Conservation (phyloP, 1,140 invertebrate genomes). For the Aphelinus certus region DNA sequence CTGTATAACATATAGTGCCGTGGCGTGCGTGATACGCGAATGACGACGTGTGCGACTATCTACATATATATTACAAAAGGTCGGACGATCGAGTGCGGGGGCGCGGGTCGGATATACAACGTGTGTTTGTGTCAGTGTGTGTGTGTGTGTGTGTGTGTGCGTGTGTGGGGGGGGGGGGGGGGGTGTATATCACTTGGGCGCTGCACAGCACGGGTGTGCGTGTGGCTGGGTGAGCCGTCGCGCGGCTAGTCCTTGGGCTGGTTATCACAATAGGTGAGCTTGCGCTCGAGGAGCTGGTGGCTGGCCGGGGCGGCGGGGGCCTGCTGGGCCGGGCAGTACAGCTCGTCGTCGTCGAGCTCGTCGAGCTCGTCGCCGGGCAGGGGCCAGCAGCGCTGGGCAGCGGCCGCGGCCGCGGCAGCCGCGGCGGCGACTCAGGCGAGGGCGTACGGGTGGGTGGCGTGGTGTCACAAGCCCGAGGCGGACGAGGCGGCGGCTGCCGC, state of each 20-base stretch:
- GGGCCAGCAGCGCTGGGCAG: conserved; percentile 19
- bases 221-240: conserved; percentile 4
- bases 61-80: conserved; percentile 64
- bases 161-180: too few species aligned
- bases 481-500: conserved; percentile 63
- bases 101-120: too few species aligned
- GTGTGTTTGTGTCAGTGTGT: too few species aligned
- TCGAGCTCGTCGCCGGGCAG: conserved; percentile 36
- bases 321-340: not conserved
- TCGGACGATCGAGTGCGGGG: conserved; percentile 5
- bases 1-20: conserved; percentile 60
- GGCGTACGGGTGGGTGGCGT: conserved; percentile 71
- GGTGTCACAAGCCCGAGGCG: conserved; percentile 77
- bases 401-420: conserved; percentile 39
- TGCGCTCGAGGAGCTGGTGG: not conserved
- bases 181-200: not conserved
- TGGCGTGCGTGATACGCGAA: conserved; percentile 56
- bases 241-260: conserved; percentile 6
- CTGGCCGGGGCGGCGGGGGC: not conserved
- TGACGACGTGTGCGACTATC: conserved; percentile 60
- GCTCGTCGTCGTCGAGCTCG: conserved; percentile 33
- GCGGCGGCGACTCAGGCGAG: conserved; percentile 70
- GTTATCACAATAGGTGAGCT: conserved; percentile 34
- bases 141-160: too few species aligned
- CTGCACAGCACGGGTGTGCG: conserved; percentile 5